A percentile compares a stretch with the other conserved stretches of the same genome.
Conservation (phyloP, 2,113 vertebrate genomes). For the Esox niger region DNA sequence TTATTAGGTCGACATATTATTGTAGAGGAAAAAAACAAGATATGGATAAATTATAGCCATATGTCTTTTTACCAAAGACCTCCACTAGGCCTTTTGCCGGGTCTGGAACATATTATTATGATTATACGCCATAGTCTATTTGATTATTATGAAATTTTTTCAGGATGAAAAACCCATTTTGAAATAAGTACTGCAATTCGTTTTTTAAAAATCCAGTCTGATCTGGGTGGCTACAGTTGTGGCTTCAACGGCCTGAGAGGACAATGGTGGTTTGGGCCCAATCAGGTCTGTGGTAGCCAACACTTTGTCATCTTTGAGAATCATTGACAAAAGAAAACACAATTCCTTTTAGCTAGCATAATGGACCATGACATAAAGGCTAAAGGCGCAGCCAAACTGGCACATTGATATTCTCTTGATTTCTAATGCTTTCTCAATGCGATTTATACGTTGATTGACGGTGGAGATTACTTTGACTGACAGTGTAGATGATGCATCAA, state of each 20-base stretch:
- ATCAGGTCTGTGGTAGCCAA: too few species aligned
- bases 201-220: slow-evolving; percentile 10
- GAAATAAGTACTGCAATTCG: slow-evolving; percentile 16
- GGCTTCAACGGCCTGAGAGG: slow-evolving; percentile 10
- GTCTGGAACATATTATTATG: slow-evolving; percentile 37
- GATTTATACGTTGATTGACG: too few species aligned
- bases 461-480: too few species aligned
- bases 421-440: too few species aligned
- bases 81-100: slow-evolving; percentile 9
- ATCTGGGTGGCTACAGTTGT: slow-evolving; percentile 10
- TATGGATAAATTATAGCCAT: slow-evolving; percentile 36
- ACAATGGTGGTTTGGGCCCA: too few species aligned
- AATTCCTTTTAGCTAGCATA: too few species aligned
- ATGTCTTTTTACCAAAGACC: slow-evolving; percentile 32
- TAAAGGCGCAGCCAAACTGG: too few species aligned
- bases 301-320: too few species aligned
- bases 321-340: too few species aligned
- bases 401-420: too few species aligned
- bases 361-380: too few species aligned
- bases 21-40: slow-evolving; percentile 14
- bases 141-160: slow-evolving; percentile 37
- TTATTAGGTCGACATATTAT: slow-evolving; percentile 16
- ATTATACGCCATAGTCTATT: slow-evolving; percentile 25
- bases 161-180: slow-evolving; percentile 25
- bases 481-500: too few species aligned